A percentile compares a stretch with the other conserved stretches of the same genome.
Conservation (phyloP, 2,888 invertebrate genomes). For the Melieria omissa region DNA sequence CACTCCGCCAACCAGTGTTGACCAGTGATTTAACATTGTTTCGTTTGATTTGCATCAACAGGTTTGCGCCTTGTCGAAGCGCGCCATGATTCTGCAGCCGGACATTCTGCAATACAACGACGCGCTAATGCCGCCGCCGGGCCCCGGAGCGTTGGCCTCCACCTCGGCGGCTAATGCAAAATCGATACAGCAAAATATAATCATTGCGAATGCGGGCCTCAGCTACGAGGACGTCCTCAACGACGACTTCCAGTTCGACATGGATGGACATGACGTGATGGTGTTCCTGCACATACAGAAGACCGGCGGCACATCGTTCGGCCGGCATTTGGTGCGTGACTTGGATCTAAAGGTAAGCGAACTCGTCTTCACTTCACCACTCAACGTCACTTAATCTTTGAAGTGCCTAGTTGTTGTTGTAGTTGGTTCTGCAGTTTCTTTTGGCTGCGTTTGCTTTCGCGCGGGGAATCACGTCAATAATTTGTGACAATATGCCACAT, state of each 20-base stretch:
- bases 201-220: conserved; percentile 70
- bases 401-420: background rate
- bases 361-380: background rate
- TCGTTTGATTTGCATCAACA: conserved; percentile 56
- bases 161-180: conserved; percentile 53
- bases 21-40: background rate
- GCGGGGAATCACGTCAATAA: conserved; percentile 12
- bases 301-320: conserved; percentile 98
- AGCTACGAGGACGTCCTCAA: conserved; percentile 89
- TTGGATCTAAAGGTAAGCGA: conserved; percentile 77
- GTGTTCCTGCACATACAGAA: conserved; percentile 99
- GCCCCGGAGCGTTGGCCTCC: conserved; percentile 45
- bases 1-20: too few species aligned
- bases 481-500: conserved; percentile 17
- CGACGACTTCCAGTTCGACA: conserved; percentile 88
- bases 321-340: conserved; percentile 95
- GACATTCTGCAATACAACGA: conserved; percentile 67
- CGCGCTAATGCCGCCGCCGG: conserved; percentile 47
- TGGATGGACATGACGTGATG: conserved; percentile 95
- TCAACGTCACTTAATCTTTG: too few species aligned
- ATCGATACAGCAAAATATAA: conserved; percentile 60
- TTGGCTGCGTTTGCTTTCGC: conserved; percentile 7
- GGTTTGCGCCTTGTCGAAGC: conserved; percentile 80
- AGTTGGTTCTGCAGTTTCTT: background rate
- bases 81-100: conserved; percentile 71